Evolutionary conservation across 2,888 invertebrate species (phyloP), one percentile per base, ranked within the genome.

Genomic region (Cephalotes varians): DNA sequence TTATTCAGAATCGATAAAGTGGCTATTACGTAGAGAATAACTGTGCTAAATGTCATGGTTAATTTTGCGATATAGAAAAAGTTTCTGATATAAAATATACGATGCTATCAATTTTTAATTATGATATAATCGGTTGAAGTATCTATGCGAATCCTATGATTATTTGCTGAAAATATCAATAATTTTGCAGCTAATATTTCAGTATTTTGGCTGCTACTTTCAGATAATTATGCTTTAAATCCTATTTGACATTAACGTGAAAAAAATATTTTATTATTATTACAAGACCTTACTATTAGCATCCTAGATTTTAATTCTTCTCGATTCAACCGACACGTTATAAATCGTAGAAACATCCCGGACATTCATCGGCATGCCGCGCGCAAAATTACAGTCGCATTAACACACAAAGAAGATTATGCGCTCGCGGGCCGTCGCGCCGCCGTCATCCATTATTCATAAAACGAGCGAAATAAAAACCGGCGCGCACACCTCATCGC

Each of bases 391-490:
- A 79, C 77, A 79, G 56, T 69, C 77, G 54, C 71, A 79, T 79
- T 79, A 79, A 79, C 77, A 79, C 77, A 79, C 77, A 79, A 79
- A 79, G 77, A 56, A 71, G 71, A 79, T 71, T 71, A 71, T 71
- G 56, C 69, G 76, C 54, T 77, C 76, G 76, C 77, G 71, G 51
- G n/a, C 40, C 73, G 74, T 18, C 15, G 60, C 73, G 56, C 54
- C 71, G 71, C 54, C 51, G 51, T 76, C 77, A 79, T 79, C 77
- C 77, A 79, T 79, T 79, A 79, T 79, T 79, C 77, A 79, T 79
- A 56, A 71, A 79, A 71, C 77, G 71, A 71, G 71, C 56, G 56
- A 79, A 71, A 79, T 47, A 71, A 79, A 79, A 56, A 44, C 40
- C 40, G 40, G 40, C 54, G 67, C 21, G 28, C 76, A 25, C 76